Evolutionary conservation across 2,888 invertebrate genomes (phyloP), one percentile per base, ranked within the genome.

Genomic region (Hedya salicella): DNA sequence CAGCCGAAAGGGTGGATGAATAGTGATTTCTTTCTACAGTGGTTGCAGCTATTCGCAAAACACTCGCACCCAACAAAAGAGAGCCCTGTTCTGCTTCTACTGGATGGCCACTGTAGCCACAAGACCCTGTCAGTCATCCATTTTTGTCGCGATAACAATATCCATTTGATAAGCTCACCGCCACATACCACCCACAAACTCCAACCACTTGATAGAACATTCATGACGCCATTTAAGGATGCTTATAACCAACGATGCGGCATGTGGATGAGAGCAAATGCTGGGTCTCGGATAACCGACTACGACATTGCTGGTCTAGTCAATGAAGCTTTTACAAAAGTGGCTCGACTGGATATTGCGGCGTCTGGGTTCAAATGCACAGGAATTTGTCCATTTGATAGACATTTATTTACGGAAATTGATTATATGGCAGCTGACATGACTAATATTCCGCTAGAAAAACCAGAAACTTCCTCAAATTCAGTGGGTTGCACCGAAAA

Each of bases 1-100:
- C 69, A 72, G 57, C 70, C 70, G 48, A 73, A 70, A 54, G 73
- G 73, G 6, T 75, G 70, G 73, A 73, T 75, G 65, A 76, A 72
- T 53, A 62, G 56, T 46, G 68, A 69, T 5, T 56, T 73, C 32
- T 72, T 74, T 62, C 21, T 72, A 1, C 19, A 69, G 59, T 71
- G 48, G 60, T 40, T 73, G 17, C 53, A 64, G 40, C 36, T 50
- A n/a, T n/a, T n/a, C n/a, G n/a, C n/a, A n/a, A n/a, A n/a, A n/a
- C n/a, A n/a, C n/a, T n/a, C n/a, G n/a, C n/a, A 70, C 68, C 17
- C 39, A 9, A 39, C 39, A 39, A 39, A 39, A 39, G 39, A 39
- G 39, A 39, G 9, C 39, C 39, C 39, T 39, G 39, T 39, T 6
- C 13, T 39, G 39, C 39, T 39, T 13, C 39, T 39, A n/a, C n/a